Conservation (phyloP, 2,113 vertebrate species). For the Antidorcas marsupialis region DNA sequence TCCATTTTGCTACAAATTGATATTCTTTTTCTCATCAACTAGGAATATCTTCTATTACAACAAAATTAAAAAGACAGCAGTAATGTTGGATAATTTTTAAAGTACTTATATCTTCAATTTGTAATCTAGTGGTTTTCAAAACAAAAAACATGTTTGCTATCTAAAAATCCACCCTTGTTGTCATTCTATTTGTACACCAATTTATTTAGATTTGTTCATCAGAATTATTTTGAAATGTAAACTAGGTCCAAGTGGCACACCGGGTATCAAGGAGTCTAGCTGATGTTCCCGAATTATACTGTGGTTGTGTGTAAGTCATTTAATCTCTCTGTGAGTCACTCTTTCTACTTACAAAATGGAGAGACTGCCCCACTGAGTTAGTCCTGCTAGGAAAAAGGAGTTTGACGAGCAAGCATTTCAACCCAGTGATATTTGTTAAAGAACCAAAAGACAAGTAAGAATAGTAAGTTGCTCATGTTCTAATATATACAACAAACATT, state of each 20-base stretch:
- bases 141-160: neutral
- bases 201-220: neutral
- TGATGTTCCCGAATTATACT: neutral
- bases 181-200: neutral
- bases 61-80: neutral
- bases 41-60: neutral
- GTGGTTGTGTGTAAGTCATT: neutral
- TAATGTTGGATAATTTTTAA: neutral
- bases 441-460: neutral
- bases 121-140: neutral
- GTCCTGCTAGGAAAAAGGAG: neutral
- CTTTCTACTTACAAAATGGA: conserved; percentile 3
- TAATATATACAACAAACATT: neutral
- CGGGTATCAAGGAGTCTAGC: neutral
- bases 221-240: neutral
- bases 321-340: neutral
- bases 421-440: neutral
- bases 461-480: neutral
- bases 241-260: neutral
- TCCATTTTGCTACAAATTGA: neutral
- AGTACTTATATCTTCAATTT: neutral
- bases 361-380: neutral
- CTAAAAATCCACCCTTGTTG: neutral
- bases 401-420: neutral
- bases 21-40: neutral